Conservation (phyloP, 1,140 invertebrate genomes). For the Drosophila takahashii region DNA sequence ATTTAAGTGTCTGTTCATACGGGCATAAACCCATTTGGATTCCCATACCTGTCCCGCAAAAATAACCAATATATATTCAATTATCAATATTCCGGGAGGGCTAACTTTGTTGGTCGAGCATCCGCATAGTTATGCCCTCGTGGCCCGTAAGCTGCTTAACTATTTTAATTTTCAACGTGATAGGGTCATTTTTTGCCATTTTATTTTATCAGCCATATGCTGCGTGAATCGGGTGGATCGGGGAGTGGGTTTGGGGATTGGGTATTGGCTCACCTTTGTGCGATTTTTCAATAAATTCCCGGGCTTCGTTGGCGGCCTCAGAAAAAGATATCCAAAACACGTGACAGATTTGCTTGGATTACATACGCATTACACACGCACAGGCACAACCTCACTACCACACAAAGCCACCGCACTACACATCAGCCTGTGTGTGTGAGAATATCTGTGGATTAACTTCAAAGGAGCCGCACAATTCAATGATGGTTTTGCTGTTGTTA, state of each 20-base stretch:
- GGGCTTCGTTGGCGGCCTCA: constrained; percentile 23
- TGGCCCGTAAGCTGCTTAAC: constrained; percentile 43
- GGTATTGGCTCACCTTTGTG: constrained; percentile 66
- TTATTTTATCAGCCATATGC: constrained; percentile 35
- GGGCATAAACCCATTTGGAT: neutral
- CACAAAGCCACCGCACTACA: constrained; percentile 24
- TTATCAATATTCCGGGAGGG: constrained; percentile 19
- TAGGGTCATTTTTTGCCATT: constrained; percentile 21
- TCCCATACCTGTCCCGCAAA: neutral
- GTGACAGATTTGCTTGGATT: constrained; percentile 80
- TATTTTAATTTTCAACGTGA: constrained; percentile 57
- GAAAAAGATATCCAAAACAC: constrained; percentile 79
- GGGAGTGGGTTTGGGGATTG: neutral
- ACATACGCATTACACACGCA: constrained; percentile 63
- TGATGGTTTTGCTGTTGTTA: constrained; percentile 28
- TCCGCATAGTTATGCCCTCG: constrained; percentile 19
- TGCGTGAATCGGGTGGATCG: neutral
- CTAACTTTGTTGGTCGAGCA: constrained; percentile 2
- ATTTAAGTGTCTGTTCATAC: neutral
- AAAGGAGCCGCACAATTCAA: constrained; percentile 35
- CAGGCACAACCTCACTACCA: constrained; percentile 23
- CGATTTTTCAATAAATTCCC: constrained; percentile 74
- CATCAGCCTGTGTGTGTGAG: constrained; percentile 18
- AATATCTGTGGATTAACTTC: constrained; percentile 42
- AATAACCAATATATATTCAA: constrained; percentile 41